Evolutionary conservation across 2,888 invertebrate genomes (phyloP).

Genomic region (Agrilus cyanescens): DNA sequence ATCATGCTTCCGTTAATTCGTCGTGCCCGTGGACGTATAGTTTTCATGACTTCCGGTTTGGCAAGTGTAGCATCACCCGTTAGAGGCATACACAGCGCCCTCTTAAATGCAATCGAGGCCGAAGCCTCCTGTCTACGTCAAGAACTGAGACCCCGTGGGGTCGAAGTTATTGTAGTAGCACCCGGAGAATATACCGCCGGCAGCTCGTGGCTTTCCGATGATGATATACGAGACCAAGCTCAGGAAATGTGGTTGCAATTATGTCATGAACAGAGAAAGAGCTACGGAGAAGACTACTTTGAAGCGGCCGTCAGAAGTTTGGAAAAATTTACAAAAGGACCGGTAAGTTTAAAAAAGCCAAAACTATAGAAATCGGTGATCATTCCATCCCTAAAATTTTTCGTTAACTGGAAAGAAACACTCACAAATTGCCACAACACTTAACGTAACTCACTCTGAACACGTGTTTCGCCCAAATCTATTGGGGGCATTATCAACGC

Average conservation of each 20-base stretch:
- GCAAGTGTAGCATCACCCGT: conserved; percentile 71
- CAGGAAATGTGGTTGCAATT: conserved; percentile 73
- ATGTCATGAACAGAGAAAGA: conserved; percentile 61
- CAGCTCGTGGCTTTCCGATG: conserved; percentile 63
- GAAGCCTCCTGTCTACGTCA: conserved; percentile 68
- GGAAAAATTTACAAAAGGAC: conserved; percentile 65
- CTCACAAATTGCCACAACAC: too few species aligned
- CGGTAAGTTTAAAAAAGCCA: conserved; percentile 38
- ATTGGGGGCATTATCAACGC: too few species aligned
- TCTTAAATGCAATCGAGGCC: conserved; percentile 67
- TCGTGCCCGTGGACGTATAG: conserved; percentile 65
- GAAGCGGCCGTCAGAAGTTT: conserved; percentile 67
- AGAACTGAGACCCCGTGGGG: conserved; percentile 67
- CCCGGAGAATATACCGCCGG: conserved; percentile 78
- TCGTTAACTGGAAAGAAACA: too few species aligned
- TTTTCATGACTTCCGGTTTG: conserved; percentile 69
- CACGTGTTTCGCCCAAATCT: too few species aligned
- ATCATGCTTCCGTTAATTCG: conserved; percentile 73
- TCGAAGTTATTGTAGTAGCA: conserved; percentile 73
- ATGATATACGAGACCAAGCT: conserved; percentile 42
- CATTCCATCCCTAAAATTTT: too few species aligned
- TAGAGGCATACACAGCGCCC: conserved; percentile 69
- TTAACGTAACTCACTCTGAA: too few species aligned
- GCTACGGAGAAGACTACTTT: conserved; percentile 75
- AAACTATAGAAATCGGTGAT: too few species aligned